phyloP scores from a whole-genome alignment of 2,888 invertebrate species.

The Macaria liturata region DNA sequence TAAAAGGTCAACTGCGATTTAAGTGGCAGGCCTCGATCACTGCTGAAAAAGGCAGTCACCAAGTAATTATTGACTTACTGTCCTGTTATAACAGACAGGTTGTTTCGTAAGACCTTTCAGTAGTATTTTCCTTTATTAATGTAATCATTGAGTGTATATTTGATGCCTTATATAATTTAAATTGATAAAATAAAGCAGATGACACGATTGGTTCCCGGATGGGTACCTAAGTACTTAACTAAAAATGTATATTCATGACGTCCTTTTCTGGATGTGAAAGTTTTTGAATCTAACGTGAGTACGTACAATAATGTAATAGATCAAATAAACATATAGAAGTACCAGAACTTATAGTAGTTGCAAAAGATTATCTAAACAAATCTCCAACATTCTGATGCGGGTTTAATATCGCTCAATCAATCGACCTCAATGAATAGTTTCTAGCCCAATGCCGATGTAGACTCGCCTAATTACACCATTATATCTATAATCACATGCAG shows the following conservation, averaged over 20 bases:
- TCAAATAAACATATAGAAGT: too few relatives aligned
- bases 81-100: neutral
- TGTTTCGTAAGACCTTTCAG: conserved; percentile 3
- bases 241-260: too few relatives aligned
- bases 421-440: conserved; percentile 11
- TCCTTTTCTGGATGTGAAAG: too few relatives aligned
- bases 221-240: too few relatives aligned
- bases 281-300: too few relatives aligned
- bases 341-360: too few relatives aligned
- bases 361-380: neutral
- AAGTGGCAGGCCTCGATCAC: conserved; percentile 4
- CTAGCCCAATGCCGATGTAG: conserved; percentile 19
- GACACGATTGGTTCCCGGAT: too few relatives aligned
- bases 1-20: too few relatives aligned
- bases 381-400: conserved; percentile 3
- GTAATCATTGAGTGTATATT: neutral
- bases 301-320: too few relatives aligned
- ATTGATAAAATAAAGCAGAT: too few relatives aligned
- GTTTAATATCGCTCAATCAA: conserved; percentile 7
- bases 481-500: neutral
- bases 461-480: too few relatives aligned
- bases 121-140: conserved; percentile 13
- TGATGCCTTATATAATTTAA: too few relatives aligned
- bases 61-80: neutral
- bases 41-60: conserved; percentile 7